Base-by-base conservation (phyloP, 2,888 invertebrate species). In the Cerastoderma edule region DNA sequence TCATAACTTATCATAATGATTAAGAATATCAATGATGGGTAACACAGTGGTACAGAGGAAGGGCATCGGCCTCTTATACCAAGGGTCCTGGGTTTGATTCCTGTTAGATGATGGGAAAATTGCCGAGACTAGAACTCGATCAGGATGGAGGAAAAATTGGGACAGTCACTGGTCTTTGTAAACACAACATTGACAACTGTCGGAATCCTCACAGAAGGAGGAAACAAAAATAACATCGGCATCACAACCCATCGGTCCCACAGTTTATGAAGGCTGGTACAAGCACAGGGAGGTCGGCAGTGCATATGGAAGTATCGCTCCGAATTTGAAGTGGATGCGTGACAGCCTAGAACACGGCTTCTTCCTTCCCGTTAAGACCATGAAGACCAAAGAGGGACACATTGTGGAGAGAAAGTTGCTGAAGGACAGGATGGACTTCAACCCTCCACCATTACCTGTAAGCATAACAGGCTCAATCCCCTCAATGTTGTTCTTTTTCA, bases 401-500 rank as follows among this genome's bases (percentile, higher is more conserved):
- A 35, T 13, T 22, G 4, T 39, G 16, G 22, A 35, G n/a, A 64
- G 64, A 35, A 64, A 64, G 28, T 16, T 64, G 22, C 24, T 64
- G 4, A 64, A 64, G 24, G 64, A 64, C 64, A 22, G 27, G 24
- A 54, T 39, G 64, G 24, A 33, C 24, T 64, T 64, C 64, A 19
- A 33, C 64, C 64, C 64, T n/a, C 39, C 64, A 22, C 64, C 64
- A 2, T 13, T 64, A n/a, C 64, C 64, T 24, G 22, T 24, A 35
- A 64, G 64, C 44, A 35, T 64, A 24, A 64, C 44, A 44, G 64
- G 64, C 22, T 19, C n/a, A 22, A 35, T 64, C n/a, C 64, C 64
- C 19, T 39, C 10, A 24, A 64, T 64, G 64, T 24, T 35, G 35
- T 13, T 44, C 6, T 64, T 64, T 24, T 64, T 64, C 64, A 39